phyloP scores from a whole-genome alignment of 2,113 vertebrate species.

The Gavia stellata region DNA sequence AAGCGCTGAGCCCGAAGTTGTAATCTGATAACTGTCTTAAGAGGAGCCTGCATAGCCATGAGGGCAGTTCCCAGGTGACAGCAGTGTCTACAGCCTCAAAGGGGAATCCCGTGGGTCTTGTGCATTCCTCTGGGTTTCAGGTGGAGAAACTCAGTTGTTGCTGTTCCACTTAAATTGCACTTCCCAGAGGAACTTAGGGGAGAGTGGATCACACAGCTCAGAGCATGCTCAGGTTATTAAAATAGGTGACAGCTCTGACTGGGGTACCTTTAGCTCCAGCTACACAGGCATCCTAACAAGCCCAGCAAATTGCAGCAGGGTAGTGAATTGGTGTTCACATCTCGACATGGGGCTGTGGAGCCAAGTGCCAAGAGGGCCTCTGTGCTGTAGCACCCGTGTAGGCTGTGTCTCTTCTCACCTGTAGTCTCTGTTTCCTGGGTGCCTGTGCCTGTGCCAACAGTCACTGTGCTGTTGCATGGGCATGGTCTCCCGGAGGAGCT shows the following conservation, averaged over 20 bases:
- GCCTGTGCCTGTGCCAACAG: too few species aligned
- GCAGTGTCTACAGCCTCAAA: background rate
- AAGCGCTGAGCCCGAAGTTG: background rate
- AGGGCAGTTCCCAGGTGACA: background rate
- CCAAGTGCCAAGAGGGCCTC: background rate
- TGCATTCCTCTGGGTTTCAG: background rate
- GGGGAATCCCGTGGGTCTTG: background rate
- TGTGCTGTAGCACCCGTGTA: fast-evolving
- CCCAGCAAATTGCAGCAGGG: background rate
- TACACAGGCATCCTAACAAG: background rate
- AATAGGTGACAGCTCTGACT: background rate
- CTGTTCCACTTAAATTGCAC: background rate
- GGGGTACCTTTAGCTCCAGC: background rate
- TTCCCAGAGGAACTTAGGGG: background rate
- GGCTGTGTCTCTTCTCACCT: background rate
- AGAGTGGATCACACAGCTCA: background rate
- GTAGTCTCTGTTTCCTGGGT: background rate
- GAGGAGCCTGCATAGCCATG: background rate
- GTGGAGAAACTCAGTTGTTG: background rate
- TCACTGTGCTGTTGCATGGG: background rate
- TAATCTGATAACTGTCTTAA: slow-evolving; percentile 4
- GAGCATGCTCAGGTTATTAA: background rate
- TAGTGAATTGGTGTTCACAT: background rate
- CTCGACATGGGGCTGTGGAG: background rate
- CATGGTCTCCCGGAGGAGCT: background rate